These are phyloP conservation scores for Leptopterna dolabrata DNA, from an alignment of 2,888 invertebrate species.

Conservation along the genomic window DNA sequence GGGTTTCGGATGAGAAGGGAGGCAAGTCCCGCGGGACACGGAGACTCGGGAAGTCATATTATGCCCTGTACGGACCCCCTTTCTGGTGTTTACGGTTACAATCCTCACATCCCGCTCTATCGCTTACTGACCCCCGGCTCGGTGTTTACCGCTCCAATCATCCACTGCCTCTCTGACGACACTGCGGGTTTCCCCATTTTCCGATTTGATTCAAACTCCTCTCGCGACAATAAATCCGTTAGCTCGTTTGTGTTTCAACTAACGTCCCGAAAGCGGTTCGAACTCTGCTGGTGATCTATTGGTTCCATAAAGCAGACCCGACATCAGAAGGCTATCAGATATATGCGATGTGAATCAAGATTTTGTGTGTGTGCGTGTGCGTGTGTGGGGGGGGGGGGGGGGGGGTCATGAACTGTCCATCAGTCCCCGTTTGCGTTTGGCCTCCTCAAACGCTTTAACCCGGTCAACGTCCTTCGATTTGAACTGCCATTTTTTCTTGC, in stretches of 20 bases:
- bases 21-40: neutral
- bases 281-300: neutral
- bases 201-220: conserved; percentile 14
- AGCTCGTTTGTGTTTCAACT: conserved; percentile 26
- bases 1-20: neutral
- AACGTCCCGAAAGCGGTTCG: neutral
- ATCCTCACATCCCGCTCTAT: conserved; percentile 3
- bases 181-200: neutral
- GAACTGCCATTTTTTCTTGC: too few species aligned
- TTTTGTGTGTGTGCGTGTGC: too few species aligned
- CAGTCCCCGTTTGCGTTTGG: neutral
- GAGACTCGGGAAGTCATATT: neutral
- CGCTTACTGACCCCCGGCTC: neutral
- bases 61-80: neutral
- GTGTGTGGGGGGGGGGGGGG: too few species aligned
- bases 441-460: neutral
- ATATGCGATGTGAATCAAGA: neutral
- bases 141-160: conserved; percentile 24
- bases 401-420: neutral
- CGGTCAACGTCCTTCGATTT: neutral
- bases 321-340: conserved; percentile 6
- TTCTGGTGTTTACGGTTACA: conserved; percentile 3
- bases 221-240: conserved; percentile 7
- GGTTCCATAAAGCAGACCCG: conserved; percentile 9
- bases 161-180: neutral